These are phyloP conservation scores for Glandiceps talaboti DNA, from an alignment of 53 echinoderm and acorn worm genomes.

Conservation along the genomic window DNA sequence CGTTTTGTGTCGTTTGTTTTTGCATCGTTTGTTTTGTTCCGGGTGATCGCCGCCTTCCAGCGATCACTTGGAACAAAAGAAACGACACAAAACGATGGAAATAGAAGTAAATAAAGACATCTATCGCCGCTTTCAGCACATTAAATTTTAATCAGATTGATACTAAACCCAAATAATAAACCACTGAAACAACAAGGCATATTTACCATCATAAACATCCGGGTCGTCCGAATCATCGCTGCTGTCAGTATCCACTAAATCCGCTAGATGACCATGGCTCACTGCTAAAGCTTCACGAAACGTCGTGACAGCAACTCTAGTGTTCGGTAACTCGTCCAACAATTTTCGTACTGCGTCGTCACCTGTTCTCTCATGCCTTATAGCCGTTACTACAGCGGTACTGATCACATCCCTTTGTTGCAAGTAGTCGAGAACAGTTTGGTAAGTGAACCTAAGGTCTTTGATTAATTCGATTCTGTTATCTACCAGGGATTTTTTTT, in stretches of 20 bases:
- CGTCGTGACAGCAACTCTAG: background rate
- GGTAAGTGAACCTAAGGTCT: background rate
- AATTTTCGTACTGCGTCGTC: background rate
- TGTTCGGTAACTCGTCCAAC: background rate
- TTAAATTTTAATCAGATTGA: too few species aligned
- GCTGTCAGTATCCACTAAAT: background rate
- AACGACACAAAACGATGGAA: too few species aligned
- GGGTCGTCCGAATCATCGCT: background rate
- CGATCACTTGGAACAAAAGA: too few species aligned
- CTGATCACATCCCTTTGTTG: background rate
- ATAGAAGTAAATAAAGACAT: too few species aligned
- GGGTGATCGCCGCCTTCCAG: too few species aligned
- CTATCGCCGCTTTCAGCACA: too few species aligned
- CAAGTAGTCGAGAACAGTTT: background rate
- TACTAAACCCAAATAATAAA: too few species aligned
- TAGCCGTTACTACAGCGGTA: background rate
- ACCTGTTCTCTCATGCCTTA: background rate
- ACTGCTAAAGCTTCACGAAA: background rate
- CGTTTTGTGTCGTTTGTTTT: too few species aligned
- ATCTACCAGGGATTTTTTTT: background rate
- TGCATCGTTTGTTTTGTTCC: too few species aligned
- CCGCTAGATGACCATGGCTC: background rate
- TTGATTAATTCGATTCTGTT: background rate
- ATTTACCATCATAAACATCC: too few species aligned
- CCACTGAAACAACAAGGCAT: too few species aligned